These are phyloP conservation scores for Lasioglossum lativentre DNA, from an alignment of 2,888 invertebrate species.

Conservation along the genomic window DNA sequence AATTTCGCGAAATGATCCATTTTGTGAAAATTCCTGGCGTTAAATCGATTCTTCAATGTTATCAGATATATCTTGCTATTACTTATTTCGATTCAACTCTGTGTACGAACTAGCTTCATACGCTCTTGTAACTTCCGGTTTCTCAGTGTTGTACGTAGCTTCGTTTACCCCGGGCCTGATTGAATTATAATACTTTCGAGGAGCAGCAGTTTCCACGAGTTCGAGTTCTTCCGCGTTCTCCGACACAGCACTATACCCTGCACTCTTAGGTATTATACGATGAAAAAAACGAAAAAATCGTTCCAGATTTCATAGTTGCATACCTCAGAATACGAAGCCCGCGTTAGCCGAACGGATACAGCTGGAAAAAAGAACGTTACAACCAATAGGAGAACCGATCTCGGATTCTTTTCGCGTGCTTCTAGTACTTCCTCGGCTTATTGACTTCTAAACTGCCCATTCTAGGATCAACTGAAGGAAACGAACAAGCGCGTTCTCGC, in stretches of 20 bases:
- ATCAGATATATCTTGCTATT: slow-evolving; percentile 33
- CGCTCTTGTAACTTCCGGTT: neutral
- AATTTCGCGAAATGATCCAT: neutral
- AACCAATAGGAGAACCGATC: slow-evolving; percentile 14
- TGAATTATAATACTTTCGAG: neutral
- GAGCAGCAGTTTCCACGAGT: neutral
- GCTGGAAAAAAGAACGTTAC: neutral
- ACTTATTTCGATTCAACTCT: neutral
- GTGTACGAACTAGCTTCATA: neutral
- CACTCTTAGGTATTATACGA: slow-evolving; percentile 72
- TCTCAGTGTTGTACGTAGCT: neutral
- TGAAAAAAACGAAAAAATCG: slow-evolving; percentile 23
- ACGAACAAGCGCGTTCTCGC: neutral
- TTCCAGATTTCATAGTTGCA: neutral
- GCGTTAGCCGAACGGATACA: neutral
- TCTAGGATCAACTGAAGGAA: neutral
- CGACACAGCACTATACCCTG: slow-evolving; percentile 55
- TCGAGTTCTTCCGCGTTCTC: neutral
- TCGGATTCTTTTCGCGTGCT: neutral
- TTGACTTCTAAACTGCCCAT: neutral
- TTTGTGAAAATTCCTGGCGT: neutral
- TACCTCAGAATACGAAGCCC: slow-evolving; percentile 34
- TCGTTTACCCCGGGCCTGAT: neutral
- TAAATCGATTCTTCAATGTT: neutral
- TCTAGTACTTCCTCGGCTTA: slow-evolving; percentile 14